Evolutionary conservation across 2,113 vertebrate genomes (phyloP), one percentile per base, ranked within the genome.

Genomic region (Microcebus tavaratra): DNA sequence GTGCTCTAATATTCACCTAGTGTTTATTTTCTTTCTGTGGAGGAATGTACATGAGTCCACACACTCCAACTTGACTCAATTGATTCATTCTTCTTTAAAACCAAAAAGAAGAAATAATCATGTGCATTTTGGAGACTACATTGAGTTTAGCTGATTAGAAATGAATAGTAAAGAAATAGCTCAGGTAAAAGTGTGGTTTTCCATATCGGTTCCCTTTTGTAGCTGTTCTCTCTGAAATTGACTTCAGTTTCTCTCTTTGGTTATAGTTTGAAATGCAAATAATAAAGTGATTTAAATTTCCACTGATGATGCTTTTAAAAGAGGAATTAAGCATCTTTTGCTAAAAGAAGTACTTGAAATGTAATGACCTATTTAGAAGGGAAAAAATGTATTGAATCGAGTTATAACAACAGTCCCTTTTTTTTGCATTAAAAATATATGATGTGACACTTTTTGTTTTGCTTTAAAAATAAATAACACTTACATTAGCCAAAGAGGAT

Each of bases 11-110:
- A 97, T 96, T 95, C 97, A 92, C 94, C 78, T 90, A 76, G 79
- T 97, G 97, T 98, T 98, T 98, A 98, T 97, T 98, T 98, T 97
- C 97, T 97, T 96, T 36, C 97, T 97, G 92, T 89, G 89, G 92
- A 96, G 96, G 92, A 96, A 98, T 96, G 96, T 97, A 86, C 86
- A 93, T 78, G 86, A 95, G 85, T 91, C 48, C 78, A 53, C 73
- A 80, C 76, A 88, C 92, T 75, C 45, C 59, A 76, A 78, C 20
- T n/a, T 97, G 90, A 97, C 96, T 96, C 67, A 93, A 97, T 97
- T 88, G 34, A 91, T 95, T 96, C 97, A 76, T 95, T 98, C 55
- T 81, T 97, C 95, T 96, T 96, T 91, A 96, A 94, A 92, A 90
- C 86, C 75, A 97, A 97, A 96, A 90, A 81, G n/a, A 79, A 91